Base-by-base conservation (phyloP, 2,888 invertebrate genomes). In the Drosophila anceps region DNA sequence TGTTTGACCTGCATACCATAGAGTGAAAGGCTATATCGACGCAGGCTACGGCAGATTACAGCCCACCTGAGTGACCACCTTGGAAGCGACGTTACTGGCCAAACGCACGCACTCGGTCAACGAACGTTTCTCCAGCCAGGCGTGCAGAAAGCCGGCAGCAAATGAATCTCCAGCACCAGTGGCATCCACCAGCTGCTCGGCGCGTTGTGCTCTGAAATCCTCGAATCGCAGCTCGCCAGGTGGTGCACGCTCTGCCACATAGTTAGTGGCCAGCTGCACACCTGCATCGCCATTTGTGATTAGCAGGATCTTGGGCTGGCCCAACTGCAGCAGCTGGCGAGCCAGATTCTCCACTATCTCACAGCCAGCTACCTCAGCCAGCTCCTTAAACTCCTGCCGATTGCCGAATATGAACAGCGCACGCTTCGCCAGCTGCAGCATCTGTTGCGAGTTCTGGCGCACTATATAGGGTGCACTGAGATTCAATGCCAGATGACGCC, bases 161-260 rank as follows among this genome's bases (percentile, higher is more conserved):
- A 95, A 95, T 2, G 95, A 93, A 90, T 95, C 95, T 1, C 95
- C 95, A 6, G 95, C 95, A 4, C 95, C 95, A 1, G 94, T 95
- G 2, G 94, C 94, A 86, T 95, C 95, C 54, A 93, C 93, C 55
- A 95, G 76, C 12, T 89, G 61, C 0, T 92, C 86, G n/a, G 94
- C 89, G 43, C 90, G 76, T 3, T 93, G 93, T 4, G 94, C 94
- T 72, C 88, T 71, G 63, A 81, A 90, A 18, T 84, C 82, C 60
- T 92, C 88, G 60, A 92, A 90, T 1, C 66, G 69, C 0, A 90
- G 35, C 5, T 76, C 69, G 1, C 86, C 90, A 0, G 79, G 50
- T 4, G 81, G 72, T 8, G 71, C 61, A 1, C 82, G 73, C 48
- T 92, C 91, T 9, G 79, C 86, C n/a, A 73, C 84, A 60, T 83